These are phyloP conservation scores for Ormyrus pomaceus DNA, from an alignment of 2,888 invertebrate species.

Conservation along the genomic window DNA sequence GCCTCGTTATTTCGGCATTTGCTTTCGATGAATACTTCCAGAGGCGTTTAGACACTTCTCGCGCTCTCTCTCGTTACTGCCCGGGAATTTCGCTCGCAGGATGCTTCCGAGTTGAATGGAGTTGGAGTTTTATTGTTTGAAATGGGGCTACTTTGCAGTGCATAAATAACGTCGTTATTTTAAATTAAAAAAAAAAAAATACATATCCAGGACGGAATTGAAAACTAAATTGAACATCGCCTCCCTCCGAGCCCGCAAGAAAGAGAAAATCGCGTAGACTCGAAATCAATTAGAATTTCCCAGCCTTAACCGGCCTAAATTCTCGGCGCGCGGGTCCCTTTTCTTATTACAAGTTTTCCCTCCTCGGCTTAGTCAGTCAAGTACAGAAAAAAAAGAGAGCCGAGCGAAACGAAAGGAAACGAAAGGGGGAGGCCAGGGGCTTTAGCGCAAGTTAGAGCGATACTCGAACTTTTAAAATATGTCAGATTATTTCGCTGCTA, in stretches of 20 bases:
- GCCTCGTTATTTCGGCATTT: slow-evolving; percentile 34
- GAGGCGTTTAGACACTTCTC: background rate
- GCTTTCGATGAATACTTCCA: slow-evolving; percentile 40
- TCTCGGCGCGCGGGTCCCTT: slow-evolving; percentile 10
- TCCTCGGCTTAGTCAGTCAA: slow-evolving; percentile 57
- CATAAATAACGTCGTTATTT: too few species aligned
- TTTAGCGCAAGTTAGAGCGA: slow-evolving; percentile 57
- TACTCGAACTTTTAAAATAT: slow-evolving; percentile 74
- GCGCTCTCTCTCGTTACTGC: too few species aligned
- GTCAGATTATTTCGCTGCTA: slow-evolving; percentile 72
- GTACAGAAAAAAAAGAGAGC: slow-evolving; percentile 22
- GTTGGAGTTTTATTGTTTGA: too few species aligned
- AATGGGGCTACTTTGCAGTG: too few species aligned
- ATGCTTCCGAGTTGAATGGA: too few species aligned
- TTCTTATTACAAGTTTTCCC: slow-evolving; percentile 58
- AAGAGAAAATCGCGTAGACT: slow-evolving; percentile 1
- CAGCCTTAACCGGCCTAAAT: slow-evolving; percentile 61
- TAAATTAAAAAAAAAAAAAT: too few species aligned
- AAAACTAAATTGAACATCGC: too few species aligned
- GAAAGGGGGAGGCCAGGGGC: background rate
- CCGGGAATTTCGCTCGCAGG: too few species aligned
- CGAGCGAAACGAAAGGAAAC: background rate
- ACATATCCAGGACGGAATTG: too few species aligned
- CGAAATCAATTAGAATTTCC: slow-evolving; percentile 53
- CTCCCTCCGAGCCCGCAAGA: too few species aligned